Base-by-base conservation (phyloP, 1,140 invertebrate species). In the Pachyrhynchus sulphureomaculatus region DNA sequence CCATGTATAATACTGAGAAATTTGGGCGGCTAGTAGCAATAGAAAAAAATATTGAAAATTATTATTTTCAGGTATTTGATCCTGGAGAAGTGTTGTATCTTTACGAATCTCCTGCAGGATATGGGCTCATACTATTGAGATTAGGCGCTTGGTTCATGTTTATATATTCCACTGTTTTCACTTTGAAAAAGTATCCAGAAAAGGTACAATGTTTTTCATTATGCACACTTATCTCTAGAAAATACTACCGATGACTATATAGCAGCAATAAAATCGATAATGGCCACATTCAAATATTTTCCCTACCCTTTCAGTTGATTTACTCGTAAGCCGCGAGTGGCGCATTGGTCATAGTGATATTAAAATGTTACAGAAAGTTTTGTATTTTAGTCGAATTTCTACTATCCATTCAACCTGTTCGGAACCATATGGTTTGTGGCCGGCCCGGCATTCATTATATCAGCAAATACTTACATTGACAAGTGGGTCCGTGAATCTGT, bases 401-500 rank as follows among this genome's bases (percentile, higher is more conserved):
- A 86, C 72, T 86, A 86, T 56, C 88, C 88, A 1, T 90, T 94
- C 71, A 88, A 88, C 68, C 77, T 88, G n/a, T 84, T 89, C 60
- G 90, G 88, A 53, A 88, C 88, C 0, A 67, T 91, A 20, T 93
- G 91, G 91, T 91, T 93, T 76, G 83, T 88, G 69, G 86, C 91
- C 1, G 88, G 87, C 1, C 91, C 91, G 0, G 77, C 90, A 1
- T 84, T 91, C 36, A 88, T 94, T 49, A 71, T 96, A 0, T 85
- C 89, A n/a, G 87, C 90, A 1, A 93, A 91, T 70, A 84, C 86
- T 62, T 85, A 89, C 41, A 86, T 96, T 48, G 89, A 92, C 75
- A 87, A 88, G 76, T 96, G 92, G 92, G 86, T 94, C n/a, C 76
- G 94, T 64, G 93, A 95, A 72, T 95, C 92, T 68, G 86, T 93